Percentiles rank a stretch among this genome's conserved stretches.
Conservation (phyloP, 2,113 vertebrate genomes). For the Brachirus orientalis region DNA sequence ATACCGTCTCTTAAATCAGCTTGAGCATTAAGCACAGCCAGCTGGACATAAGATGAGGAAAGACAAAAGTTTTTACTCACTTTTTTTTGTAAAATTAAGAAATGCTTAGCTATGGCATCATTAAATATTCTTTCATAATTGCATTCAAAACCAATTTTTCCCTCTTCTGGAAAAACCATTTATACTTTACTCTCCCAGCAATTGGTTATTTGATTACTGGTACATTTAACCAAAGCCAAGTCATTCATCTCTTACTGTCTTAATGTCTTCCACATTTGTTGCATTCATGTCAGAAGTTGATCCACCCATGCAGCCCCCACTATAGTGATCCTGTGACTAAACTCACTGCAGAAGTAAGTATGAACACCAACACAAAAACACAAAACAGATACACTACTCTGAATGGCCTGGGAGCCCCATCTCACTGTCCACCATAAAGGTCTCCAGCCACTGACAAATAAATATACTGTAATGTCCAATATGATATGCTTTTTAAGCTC, state of each 20-base stretch:
- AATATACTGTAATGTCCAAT: slow-evolving; percentile 32
- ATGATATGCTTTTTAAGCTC: slow-evolving; percentile 21
- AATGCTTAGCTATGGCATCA: slow-evolving; percentile 19
- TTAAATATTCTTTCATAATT: slow-evolving; percentile 12
- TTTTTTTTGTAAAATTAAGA: slow-evolving; percentile 18
- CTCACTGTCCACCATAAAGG: slow-evolving; percentile 17
- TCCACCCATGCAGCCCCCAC: slow-evolving; percentile 40
- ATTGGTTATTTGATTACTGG: neutral
- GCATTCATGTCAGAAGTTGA: slow-evolving; percentile 21
- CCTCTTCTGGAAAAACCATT: neutral
- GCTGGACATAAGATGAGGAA: slow-evolving; percentile 22
- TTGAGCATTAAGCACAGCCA: slow-evolving; percentile 31
- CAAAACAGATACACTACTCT: slow-evolving; percentile 54
- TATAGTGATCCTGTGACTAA: slow-evolving; percentile 51
- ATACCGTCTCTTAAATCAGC: slow-evolving; percentile 29
- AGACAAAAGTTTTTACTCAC: slow-evolving; percentile 25
- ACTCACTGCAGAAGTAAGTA: slow-evolving; percentile 58
- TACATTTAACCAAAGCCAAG: slow-evolving; percentile 2
- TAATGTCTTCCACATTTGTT: slow-evolving; percentile 4
- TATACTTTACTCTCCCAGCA: neutral
- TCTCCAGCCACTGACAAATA: slow-evolving; percentile 18
- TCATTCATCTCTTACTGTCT: neutral
- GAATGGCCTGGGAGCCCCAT: slow-evolving; percentile 20
- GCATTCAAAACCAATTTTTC: neutral
- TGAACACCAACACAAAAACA: slow-evolving; percentile 66